Conservation (phyloP, 2,797 vertebrate genomes). For the Etheostoma nigrum region DNA sequence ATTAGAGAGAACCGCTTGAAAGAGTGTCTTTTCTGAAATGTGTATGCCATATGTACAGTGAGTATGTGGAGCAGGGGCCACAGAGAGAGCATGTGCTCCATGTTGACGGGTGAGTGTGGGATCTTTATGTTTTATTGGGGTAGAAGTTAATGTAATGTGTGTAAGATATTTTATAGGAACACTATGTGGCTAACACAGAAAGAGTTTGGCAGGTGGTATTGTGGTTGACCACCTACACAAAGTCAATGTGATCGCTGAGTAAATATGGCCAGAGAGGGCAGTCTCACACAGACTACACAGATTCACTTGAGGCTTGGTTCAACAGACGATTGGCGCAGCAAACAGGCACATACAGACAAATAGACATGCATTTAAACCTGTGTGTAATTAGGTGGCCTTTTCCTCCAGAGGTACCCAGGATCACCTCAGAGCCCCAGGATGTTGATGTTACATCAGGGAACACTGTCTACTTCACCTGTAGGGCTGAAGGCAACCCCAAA, state of each 20-base stretch:
- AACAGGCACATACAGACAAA: not conserved
- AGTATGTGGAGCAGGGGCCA: constrained; percentile 1
- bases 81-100: not conserved
- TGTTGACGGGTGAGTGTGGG: constrained; percentile 4
- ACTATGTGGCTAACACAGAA: not conserved
- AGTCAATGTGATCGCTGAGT: not conserved
- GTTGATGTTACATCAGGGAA: constrained; percentile 97
- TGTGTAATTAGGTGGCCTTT: not conserved
- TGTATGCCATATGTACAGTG: constrained; percentile 29
- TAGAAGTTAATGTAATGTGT: constrained; percentile 2
- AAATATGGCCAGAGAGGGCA: too few relatives aligned
- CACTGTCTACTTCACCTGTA: constrained; percentile 98
- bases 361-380: not conserved
- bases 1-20: not conserved
- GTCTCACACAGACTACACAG: not conserved
- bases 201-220: not conserved
- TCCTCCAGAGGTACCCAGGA: constrained; percentile 93
- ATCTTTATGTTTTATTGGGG: not conserved
- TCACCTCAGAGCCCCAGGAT: constrained; percentile 98
- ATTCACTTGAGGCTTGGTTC: not conserved
- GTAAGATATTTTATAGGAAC: not conserved
- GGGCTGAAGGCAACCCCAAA: constrained; percentile 98
- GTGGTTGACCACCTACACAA: not conserved
- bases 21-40: constrained; percentile 28
- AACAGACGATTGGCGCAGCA: not conserved